A percentile compares a stretch with the other conserved stretches of the same genome.
Conservation (phyloP, 2,113 vertebrate genomes). For the Excalfactoria chinensis region DNA sequence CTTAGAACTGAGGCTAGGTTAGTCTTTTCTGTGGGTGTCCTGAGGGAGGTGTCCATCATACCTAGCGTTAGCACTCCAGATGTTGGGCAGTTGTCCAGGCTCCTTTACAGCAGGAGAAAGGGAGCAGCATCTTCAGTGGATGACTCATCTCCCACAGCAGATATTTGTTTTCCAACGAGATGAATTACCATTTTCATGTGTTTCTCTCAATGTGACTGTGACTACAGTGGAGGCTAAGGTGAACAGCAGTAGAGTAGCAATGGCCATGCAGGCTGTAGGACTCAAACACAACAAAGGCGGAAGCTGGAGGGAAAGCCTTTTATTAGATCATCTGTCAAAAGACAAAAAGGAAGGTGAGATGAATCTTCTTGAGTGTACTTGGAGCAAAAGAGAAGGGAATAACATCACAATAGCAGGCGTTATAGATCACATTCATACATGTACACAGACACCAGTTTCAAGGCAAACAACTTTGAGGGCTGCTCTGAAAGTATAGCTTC, state of each 20-base stretch:
- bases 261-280: neutral
- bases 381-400: neutral
- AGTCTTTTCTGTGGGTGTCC: neutral
- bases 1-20: neutral
- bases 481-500: neutral
- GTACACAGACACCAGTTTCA: neutral
- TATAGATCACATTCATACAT: neutral
- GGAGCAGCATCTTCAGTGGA: neutral
- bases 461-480: neutral
- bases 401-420: neutral
- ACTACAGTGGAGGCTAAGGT: neutral
- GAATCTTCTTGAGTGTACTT: neutral
- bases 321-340: neutral
- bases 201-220: neutral
- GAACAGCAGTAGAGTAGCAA: neutral
- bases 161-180: neutral
- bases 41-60: neutral
- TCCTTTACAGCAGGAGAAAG: neutral
- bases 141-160: slow-evolving; percentile 8
- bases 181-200: neutral
- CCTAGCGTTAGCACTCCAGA: neutral
- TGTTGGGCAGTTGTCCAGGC: slow-evolving; percentile 17
- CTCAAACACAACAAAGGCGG: neutral
- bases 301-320: neutral
- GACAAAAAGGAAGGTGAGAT: neutral